A percentile compares a stretch with the other conserved stretches of the same genome.
These are phyloP conservation scores for Caenorhabditis drosophilae DNA, from an alignment of 2,888 invertebrate genomes.

Conservation along the genomic window DNA sequence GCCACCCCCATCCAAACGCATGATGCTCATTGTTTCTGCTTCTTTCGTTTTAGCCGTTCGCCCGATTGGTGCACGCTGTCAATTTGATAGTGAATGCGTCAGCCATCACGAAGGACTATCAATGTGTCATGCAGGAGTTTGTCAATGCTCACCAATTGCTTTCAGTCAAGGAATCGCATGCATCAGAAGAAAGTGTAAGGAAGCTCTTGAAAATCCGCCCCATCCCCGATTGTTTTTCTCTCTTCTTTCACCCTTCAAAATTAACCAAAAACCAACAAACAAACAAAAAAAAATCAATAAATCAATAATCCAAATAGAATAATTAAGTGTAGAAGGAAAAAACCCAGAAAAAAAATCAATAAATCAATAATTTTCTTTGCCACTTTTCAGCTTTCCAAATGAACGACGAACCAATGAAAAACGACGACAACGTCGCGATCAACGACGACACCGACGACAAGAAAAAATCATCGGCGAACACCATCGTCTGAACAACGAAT, in stretches of 20 bases:
- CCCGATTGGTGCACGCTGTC: conserved; percentile 56
- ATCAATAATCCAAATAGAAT: conserved; percentile 1
- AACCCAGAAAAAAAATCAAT: too few relatives aligned
- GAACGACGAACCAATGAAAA: conserved; percentile 41
- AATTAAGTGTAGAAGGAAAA: too few relatives aligned
- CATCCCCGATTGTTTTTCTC: conserved; percentile 5
- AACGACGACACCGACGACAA: conserved; percentile 34
- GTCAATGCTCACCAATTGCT: conserved; percentile 58
- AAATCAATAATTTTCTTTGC: not conserved
- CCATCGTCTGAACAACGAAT: conserved; percentile 12
- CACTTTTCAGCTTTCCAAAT: conserved; percentile 41
- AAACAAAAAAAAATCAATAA: not conserved
- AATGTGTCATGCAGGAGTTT: conserved; percentile 54
- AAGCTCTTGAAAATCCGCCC: not conserved
- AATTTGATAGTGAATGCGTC: conserved; percentile 51
- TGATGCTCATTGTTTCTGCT: too few relatives aligned
- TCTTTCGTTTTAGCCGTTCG: conserved; percentile 35
- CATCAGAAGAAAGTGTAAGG: conserved; percentile 48
- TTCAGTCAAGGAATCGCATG: conserved; percentile 57
- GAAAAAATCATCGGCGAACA: conserved; percentile 1
- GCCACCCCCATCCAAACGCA: too few relatives aligned
- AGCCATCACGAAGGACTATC: conserved; percentile 55
- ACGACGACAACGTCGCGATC: conserved; percentile 26
- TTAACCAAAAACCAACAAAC: too few relatives aligned
- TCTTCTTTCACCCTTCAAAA: too few relatives aligned